These are phyloP conservation scores for Periophthalmus modestus DNA, from an alignment of 2,113 vertebrate species.

Conservation along the genomic window DNA sequence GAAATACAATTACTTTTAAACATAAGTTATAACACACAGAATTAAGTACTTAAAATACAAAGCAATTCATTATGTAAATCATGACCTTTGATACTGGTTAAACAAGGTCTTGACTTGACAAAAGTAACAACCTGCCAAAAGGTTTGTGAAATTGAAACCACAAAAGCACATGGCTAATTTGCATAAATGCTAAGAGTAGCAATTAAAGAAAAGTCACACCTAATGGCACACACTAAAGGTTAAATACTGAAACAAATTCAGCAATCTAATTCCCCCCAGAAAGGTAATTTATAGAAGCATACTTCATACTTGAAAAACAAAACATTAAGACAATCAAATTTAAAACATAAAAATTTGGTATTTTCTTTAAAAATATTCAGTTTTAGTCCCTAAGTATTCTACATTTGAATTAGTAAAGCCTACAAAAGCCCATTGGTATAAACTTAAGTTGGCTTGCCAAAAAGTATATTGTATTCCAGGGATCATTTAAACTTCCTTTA, in stretches of 20 bases:
- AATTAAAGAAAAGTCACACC: background rate
- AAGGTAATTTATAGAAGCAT: too few species aligned
- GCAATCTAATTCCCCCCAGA: too few species aligned
- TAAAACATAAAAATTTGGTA: too few species aligned
- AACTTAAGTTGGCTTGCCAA: background rate
- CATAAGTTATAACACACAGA: too few species aligned
- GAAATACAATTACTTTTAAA: too few species aligned
- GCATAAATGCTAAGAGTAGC: background rate
- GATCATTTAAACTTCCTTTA: background rate
- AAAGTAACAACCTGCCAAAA: background rate
- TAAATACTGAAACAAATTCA: background rate
- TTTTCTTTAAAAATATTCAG: too few species aligned
- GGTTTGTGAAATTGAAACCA: background rate
- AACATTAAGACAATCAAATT: too few species aligned
- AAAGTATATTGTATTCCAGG: background rate
- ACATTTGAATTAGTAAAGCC: too few species aligned
- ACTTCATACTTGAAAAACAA: too few species aligned
- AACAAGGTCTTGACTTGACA: background rate
- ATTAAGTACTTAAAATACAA: too few species aligned
- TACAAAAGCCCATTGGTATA: background rate
- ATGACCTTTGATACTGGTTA: background rate
- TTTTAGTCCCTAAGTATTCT: too few species aligned
- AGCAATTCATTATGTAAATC: too few species aligned
- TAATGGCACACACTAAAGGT: background rate
- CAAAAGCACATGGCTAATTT: background rate